These are phyloP conservation scores for Itoplectis maculator DNA, from an alignment of 2,888 invertebrate genomes.

Conservation along the genomic window DNA sequence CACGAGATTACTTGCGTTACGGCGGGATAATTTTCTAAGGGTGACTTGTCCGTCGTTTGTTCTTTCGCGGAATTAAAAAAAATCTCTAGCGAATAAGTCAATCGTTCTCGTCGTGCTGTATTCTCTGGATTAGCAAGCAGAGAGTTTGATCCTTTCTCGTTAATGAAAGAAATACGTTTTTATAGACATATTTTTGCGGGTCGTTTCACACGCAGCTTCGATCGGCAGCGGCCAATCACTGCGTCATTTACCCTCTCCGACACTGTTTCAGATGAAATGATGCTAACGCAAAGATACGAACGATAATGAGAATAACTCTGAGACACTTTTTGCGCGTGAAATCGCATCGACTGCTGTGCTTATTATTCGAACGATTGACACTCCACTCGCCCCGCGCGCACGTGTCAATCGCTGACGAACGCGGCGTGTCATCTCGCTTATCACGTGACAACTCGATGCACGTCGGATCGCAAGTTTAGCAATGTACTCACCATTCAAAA, in stretches of 20 bases:
- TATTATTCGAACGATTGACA: conserved; percentile 52
- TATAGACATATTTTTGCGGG: too few relatives aligned
- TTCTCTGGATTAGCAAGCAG: background rate
- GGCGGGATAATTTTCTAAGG: conserved; percentile 3
- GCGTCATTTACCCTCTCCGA: background rate
- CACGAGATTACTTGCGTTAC: background rate
- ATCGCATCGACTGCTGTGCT: conserved; percentile 7
- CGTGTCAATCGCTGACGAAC: conserved; percentile 38
- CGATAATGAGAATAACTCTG: conserved; percentile 45
- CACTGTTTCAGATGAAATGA: background rate
- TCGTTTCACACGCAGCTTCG: background rate
- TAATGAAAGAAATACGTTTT: too few relatives aligned
- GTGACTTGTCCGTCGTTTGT: conserved; percentile 4
- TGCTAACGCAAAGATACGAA: conserved; percentile 53
- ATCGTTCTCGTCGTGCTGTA: background rate
- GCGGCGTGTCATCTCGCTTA: conserved; percentile 15
- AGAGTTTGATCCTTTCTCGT: background rate
- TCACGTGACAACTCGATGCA: conserved; percentile 1
- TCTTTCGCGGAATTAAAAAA: conserved; percentile 41
- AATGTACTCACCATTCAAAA: background rate
- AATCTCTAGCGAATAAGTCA: conserved; percentile 43
- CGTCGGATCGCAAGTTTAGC: background rate
- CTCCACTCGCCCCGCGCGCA: conserved; percentile 43
- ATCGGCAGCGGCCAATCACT: background rate
- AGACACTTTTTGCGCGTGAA: conserved; percentile 41